These are phyloP conservation scores for Nycticebus coucang DNA, from an alignment of 2,113 vertebrate species.

Conservation along the genomic window DNA sequence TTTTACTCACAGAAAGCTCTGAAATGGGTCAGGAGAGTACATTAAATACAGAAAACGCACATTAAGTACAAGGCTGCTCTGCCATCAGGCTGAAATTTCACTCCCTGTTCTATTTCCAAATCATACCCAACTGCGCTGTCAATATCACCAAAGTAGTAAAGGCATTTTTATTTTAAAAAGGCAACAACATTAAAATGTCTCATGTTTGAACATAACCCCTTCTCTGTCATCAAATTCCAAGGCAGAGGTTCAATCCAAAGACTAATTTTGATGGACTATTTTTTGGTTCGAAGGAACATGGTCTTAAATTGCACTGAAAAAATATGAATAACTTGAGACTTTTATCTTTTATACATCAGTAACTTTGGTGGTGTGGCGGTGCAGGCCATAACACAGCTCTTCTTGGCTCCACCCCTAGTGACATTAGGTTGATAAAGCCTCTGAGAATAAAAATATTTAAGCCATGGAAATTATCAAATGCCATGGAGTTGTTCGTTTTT, in stretches of 20 bases:
- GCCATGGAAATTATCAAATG: neutral
- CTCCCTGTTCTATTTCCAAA: neutral
- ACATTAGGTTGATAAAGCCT: neutral
- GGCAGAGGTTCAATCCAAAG: neutral
- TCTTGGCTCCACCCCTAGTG: neutral
- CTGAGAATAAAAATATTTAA: neutral
- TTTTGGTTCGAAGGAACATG: neutral
- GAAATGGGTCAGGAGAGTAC: neutral
- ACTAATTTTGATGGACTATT: neutral
- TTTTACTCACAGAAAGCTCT: neutral
- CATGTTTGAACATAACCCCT: neutral
- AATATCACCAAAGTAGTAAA: neutral
- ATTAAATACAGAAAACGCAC: neutral
- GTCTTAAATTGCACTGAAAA: neutral
- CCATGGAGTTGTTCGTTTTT: neutral
- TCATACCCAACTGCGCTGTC: neutral
- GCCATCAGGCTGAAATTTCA: constrained; percentile 7
- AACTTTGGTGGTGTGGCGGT: neutral
- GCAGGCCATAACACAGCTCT: neutral
- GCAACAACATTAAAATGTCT: neutral
- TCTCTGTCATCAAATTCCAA: neutral
- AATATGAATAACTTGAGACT: neutral
- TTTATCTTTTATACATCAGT: neutral
- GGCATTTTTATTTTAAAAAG: neutral
- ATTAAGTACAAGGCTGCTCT: neutral